Evolutionary conservation across 2,113 vertebrate genomes (phyloP).

Genomic region (Edolisoma coerulescens): DNA sequence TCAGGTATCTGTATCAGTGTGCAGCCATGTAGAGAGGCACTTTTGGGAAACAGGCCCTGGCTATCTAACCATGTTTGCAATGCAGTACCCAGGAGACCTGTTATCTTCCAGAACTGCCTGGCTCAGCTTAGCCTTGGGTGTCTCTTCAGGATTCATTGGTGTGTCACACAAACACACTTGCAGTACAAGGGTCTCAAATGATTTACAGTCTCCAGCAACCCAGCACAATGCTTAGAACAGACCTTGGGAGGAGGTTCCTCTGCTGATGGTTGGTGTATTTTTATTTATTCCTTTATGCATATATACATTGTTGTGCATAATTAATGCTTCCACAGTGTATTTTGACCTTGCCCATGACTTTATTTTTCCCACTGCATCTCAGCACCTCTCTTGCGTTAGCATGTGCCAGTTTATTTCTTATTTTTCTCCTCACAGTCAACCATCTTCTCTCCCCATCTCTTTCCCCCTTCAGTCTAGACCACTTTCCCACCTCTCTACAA

Average conservation of each 20-base stretch:
- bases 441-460: background rate
- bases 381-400: background rate
- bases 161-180: background rate
- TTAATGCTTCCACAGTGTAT: background rate
- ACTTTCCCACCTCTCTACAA: background rate
- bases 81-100: background rate
- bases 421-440: background rate
- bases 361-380: background rate
- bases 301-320: background rate
- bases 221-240: rapidly evolving
- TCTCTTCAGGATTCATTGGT: background rate
- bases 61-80: background rate
- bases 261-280: background rate
- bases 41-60: background rate
- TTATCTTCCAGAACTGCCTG: background rate
- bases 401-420: background rate
- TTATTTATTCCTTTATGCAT: background rate
- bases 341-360: background rate
- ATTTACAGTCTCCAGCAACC: background rate
- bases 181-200: background rate
- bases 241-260: background rate
- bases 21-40: background rate
- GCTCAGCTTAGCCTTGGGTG: background rate
- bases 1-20: background rate
- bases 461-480: background rate